A percentile compares a stretch with the other conserved stretches of the same genome.
phyloP scores from a whole-genome alignment of 2,797 vertebrate species.

The Rhinogobio ventralis region DNA sequence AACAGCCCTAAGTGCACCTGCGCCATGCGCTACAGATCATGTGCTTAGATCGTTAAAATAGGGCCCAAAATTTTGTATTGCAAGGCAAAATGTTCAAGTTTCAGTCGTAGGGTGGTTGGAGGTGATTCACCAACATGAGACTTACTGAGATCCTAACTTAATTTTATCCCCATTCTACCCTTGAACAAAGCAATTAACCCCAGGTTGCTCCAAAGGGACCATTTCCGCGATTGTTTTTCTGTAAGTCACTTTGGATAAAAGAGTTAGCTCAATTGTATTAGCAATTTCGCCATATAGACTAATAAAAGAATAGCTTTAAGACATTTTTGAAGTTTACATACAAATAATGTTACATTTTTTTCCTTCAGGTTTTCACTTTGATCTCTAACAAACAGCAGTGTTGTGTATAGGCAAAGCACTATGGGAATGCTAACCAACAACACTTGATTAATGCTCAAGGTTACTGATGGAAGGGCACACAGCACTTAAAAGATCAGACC shows the following conservation, averaged over 20 bases:
- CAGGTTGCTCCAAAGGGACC: not conserved
- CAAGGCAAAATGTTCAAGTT: not conserved
- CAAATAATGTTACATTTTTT: not conserved
- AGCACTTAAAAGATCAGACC: constrained; percentile 38
- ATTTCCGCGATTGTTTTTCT: not conserved
- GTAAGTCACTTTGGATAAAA: constrained; percentile 23
- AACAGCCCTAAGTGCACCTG: too few species aligned
- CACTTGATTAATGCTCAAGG: constrained; percentile 36
- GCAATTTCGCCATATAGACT: not conserved
- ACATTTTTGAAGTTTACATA: not conserved
- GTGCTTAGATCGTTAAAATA: too few species aligned
- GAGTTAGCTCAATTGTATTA: not conserved
- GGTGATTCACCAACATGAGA: not conserved
- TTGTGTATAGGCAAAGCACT: not conserved
- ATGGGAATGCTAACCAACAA: constrained; percentile 32
- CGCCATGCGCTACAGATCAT: too few species aligned
- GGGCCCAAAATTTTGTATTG: not conserved
- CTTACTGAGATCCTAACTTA: not conserved
- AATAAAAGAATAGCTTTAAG: not conserved
- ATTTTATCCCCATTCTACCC: constrained; percentile 3
- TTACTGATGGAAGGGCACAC: constrained; percentile 41
- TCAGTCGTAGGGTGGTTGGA: not conserved
- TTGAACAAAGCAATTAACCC: constrained; percentile 33
- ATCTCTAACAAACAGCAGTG: not conserved
- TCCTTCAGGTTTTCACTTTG: not conserved